phyloP scores from a whole-genome alignment of 2,113 vertebrate species.

The Chaenocephalus aceratus region DNA sequence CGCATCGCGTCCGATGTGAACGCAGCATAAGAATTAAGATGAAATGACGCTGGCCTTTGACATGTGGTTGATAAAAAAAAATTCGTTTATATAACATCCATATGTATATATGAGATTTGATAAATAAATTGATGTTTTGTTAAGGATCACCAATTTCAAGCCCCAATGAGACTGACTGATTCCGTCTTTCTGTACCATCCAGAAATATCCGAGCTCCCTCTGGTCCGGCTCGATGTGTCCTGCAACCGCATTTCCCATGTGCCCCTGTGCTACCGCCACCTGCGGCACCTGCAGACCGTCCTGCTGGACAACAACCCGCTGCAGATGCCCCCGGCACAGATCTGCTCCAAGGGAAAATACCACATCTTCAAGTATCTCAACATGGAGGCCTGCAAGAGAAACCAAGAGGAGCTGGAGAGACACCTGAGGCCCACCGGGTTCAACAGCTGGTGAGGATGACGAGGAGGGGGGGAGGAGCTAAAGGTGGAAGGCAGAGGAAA shows the following conservation, averaged over 20 bases:
- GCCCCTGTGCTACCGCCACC: conserved; percentile 90
- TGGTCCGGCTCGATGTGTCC: conserved; percentile 91
- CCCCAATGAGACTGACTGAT: neutral
- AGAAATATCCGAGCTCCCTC: conserved; percentile 91
- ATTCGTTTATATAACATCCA: too few species aligned
- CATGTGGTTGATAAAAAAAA: too few species aligned
- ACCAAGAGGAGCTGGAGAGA: conserved; percentile 84
- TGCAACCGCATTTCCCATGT: conserved; percentile 90
- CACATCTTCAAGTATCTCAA: conserved; percentile 95
- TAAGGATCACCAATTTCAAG: neutral
- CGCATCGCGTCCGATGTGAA: too few species aligned
- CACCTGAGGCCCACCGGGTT: conserved; percentile 86
- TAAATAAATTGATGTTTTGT: neutral
- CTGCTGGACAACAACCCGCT: conserved; percentile 91
- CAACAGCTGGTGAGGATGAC: conserved; percentile 86
- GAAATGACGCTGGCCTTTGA: too few species aligned
- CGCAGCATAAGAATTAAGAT: too few species aligned
- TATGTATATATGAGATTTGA: too few species aligned
- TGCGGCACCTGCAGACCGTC: conserved; percentile 90
- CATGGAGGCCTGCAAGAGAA: conserved; percentile 86
- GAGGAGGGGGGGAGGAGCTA: conserved; percentile 31
- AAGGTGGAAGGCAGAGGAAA: neutral
- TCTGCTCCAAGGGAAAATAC: conserved; percentile 92
- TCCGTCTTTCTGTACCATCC: neutral
- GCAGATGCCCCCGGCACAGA: conserved; percentile 89